Evolutionary conservation across 2,797 vertebrate species (phyloP).

Genomic region (Oreortyx pictus): DNA sequence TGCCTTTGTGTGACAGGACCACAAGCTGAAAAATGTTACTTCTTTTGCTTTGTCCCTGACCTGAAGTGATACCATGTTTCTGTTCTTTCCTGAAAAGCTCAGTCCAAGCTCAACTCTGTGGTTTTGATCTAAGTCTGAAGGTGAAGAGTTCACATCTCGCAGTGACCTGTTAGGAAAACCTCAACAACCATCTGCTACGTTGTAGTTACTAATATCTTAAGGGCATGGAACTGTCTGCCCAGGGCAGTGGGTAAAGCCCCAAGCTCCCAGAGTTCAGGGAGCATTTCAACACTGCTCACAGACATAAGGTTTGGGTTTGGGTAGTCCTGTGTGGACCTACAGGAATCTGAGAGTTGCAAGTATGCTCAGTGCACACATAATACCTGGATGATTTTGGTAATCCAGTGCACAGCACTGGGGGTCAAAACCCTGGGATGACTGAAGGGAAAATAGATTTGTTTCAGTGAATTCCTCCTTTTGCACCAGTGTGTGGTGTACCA

Average conservation of each 20-base stretch:
- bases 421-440: not conserved
- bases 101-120: conserved; percentile 52
- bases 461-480: not conserved
- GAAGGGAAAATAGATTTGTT: rapidly evolving
- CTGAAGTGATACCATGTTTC: conserved; percentile 70
- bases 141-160: conserved; percentile 38
- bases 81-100: conserved; percentile 73
- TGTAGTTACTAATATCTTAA: conserved; percentile 27
- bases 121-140: conserved; percentile 69
- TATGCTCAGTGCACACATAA: not conserved
- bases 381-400: not conserved
- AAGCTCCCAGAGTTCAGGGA: not conserved
- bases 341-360: not conserved
- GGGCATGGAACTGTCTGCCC: not conserved
- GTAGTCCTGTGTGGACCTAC: not conserved
- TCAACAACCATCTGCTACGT: conserved; percentile 39
- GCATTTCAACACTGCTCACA: not conserved
- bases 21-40: conserved; percentile 68
- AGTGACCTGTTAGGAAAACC: conserved; percentile 43
- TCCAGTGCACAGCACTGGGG: not conserved
- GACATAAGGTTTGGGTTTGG: not conserved
- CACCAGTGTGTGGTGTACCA: rapidly evolving
- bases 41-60: conserved; percentile 58
- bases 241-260: not conserved
- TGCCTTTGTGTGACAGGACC: conserved; percentile 59